phyloP scores from a whole-genome alignment of 1,140 invertebrate genomes.

The Drosophila guanche region DNA sequence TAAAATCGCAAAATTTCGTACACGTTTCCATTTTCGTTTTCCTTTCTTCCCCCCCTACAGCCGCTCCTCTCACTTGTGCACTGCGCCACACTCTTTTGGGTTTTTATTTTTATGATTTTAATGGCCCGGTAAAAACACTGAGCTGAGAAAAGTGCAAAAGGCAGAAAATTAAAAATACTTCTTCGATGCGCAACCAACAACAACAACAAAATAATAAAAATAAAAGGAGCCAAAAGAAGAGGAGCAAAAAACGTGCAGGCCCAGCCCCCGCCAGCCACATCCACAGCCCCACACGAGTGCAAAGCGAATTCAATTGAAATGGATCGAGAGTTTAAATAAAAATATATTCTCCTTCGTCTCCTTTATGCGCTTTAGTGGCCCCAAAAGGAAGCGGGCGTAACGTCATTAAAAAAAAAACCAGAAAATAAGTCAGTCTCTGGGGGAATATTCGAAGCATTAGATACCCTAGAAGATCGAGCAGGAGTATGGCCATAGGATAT shows the following conservation, averaged over 20 bases:
- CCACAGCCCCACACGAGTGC: conserved; percentile 5
- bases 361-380: conserved; percentile 13
- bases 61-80: no score
- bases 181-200: conserved; percentile 41
- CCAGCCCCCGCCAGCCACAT: no score
- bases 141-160: conserved; percentile 73
- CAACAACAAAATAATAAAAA: conserved; percentile 39
- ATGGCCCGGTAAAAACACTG: conserved; percentile 72
- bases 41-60: neutral
- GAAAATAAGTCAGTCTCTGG: conserved; percentile 1
- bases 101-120: conserved; percentile 79
- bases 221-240: conserved; percentile 26
- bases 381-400: conserved; percentile 71
- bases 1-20: conserved; percentile 81
- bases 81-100: conserved; percentile 13
- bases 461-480: conserved; percentile 5
- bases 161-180: conserved; percentile 81
- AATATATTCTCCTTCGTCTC: conserved; percentile 38
- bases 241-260: conserved; percentile 16
- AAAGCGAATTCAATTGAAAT: conserved; percentile 69
- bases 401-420: conserved; percentile 64
- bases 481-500: conserved; percentile 1
- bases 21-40: conserved; percentile 68
- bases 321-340: conserved; percentile 55
- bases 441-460: no score